These are phyloP conservation scores for Actinopyga echinites DNA, from an alignment of 53 echinoderm and acorn worm genomes.

Conservation along the genomic window DNA sequence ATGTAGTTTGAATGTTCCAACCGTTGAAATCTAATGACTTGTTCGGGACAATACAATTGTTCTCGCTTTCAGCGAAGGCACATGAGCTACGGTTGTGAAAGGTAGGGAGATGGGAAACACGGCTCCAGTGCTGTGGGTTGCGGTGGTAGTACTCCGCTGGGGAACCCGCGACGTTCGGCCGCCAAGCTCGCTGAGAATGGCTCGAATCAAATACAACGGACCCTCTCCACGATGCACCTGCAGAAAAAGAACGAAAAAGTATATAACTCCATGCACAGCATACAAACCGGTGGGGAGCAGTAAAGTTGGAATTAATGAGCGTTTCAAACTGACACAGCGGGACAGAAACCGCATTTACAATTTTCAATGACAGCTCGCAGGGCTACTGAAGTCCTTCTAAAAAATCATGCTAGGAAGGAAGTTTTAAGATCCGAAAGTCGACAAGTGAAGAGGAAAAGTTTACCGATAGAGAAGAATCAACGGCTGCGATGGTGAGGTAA, in stretches of 20 bases:
- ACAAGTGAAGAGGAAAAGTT: no score
- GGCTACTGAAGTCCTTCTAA: neutral
- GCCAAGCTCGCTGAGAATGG: constrained; percentile 33
- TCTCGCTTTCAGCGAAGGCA: constrained; percentile 15
- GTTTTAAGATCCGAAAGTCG: no score
- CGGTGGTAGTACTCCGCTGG: constrained; percentile 31
- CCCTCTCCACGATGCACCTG: constrained; percentile 34
- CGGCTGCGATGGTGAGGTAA: no score
- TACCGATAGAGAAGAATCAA: no score
- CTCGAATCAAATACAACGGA: constrained; percentile 30
- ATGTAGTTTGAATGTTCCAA: constrained; percentile 2
- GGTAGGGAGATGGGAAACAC: constrained; percentile 8
- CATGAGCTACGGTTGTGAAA: constrained; percentile 36
- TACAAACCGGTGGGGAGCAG: constrained; percentile 18
- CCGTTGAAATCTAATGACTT: neutral
- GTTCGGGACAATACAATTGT: neutral
- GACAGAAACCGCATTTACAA: constrained; percentile 30
- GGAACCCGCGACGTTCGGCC: constrained; percentile 27
- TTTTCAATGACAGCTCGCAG: constrained; percentile 27
- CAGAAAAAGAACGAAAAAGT: constrained; percentile 26
- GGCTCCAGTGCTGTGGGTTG: constrained; percentile 10
- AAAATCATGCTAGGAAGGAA: no score
- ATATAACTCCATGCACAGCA: neutral
- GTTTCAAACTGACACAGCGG: constrained; percentile 41
- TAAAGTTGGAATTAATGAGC: constrained; percentile 39